Percentiles rank a stretch among this genome's conserved stretches.
These are phyloP conservation scores for Neodiprion virginianus DNA, from an alignment of 1,140 invertebrate genomes.

Conservation along the genomic window DNA sequence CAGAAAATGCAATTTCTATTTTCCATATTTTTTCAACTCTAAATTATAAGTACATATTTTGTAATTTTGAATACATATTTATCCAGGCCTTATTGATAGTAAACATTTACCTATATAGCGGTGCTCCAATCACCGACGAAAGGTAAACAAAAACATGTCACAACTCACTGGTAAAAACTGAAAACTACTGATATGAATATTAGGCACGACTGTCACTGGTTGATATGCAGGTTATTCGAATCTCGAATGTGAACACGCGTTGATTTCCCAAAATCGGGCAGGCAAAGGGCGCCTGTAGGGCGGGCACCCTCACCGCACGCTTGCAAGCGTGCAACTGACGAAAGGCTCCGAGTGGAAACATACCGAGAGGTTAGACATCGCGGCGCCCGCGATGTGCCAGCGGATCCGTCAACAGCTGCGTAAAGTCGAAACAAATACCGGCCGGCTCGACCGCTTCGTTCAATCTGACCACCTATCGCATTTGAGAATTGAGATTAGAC, in stretches of 20 bases:
- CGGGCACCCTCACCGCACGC: constrained; percentile 38
- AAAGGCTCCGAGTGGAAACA: background rate
- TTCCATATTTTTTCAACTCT: too few species aligned
- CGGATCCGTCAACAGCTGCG: background rate
- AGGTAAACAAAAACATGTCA: too few species aligned
- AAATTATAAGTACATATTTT: too few species aligned
- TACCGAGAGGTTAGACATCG: background rate
- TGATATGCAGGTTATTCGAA: constrained; percentile 10
- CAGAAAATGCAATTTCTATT: too few species aligned
- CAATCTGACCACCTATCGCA: background rate
- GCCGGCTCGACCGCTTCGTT: background rate
- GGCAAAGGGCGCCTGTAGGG: background rate
- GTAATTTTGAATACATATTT: too few species aligned
- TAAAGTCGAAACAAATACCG: background rate
- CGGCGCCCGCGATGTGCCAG: background rate
- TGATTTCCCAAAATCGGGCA: background rate
- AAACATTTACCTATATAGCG: too few species aligned
- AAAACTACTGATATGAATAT: constrained; percentile 16
- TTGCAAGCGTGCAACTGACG: constrained; percentile 38
- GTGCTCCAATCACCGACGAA: too few species aligned
- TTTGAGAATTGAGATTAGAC: background rate
- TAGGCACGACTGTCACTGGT: constrained; percentile 9
- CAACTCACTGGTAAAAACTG: constrained; percentile 1
- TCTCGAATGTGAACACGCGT: background rate
- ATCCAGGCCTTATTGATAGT: too few species aligned